Evolutionary conservation across 1,140 invertebrate genomes (phyloP), one percentile per base, ranked within the genome.

Genomic region (Neotoxoptera formosana): DNA sequence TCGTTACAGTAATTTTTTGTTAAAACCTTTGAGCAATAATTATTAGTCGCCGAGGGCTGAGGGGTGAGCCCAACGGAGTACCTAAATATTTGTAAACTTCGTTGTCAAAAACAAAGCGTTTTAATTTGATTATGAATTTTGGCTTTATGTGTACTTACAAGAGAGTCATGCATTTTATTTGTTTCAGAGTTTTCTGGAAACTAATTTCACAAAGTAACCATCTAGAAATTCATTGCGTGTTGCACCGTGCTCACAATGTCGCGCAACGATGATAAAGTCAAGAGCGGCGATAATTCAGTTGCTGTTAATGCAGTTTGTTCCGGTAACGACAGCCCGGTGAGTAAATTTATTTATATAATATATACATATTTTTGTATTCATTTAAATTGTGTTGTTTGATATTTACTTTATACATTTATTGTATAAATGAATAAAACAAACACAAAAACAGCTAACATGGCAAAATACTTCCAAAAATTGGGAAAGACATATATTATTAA

Each of bases 81-180:
- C 21, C n/a, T n/a, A n/a, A n/a, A n/a, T 48, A 9, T n/a, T 76
- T 76, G 60, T n/a, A n/a, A 76, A 76, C 60, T 76, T 76, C n/a
- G n/a, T 76, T 76, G 60, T 76, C 60, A 76, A 34, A 76, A 8
- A 48, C n/a, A 48, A 48, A 88, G 30, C n/a, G 47, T 48, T 88
- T 88, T 88, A 87, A 87, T 30, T 88, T 88, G 47, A 88, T 88
- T 88, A 34, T 7, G 2, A 88, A 21, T 48, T 88, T 88, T 34
- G 86, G 30, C 30, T 88, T 88, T 14, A 87, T 25, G 45, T 86
- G 36, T 86, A 30, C 9, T 30, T 47, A n/a, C 11, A 51, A 51
- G 47, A 88, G 30, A 88, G 1, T 17, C 9, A 88, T 51, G 47
- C n/a, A 23, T 51, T 88, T 34, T 34, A 88, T 88, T 88, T 88